Evolutionary conservation across 2,113 vertebrate species (phyloP), one percentile per base, ranked within the genome.

Genomic region (Heteronetta atricapilla): DNA sequence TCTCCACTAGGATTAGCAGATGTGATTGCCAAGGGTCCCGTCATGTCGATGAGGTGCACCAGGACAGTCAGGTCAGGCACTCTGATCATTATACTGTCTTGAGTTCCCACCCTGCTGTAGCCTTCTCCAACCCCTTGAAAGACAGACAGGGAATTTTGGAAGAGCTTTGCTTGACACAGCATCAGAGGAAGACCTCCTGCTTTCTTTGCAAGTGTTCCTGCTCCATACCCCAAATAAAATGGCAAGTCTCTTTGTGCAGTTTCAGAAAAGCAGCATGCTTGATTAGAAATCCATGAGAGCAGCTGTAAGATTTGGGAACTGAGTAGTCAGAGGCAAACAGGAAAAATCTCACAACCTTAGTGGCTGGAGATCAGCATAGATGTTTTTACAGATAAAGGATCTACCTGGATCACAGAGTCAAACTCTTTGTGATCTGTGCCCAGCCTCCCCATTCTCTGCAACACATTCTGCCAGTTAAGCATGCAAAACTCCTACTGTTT

Each of bases 1-100:
- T 99, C 99, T 74, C 98, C 99, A 1, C 99, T 99, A 18, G 99
- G 99, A 73, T 99, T 99, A 48, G 99, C 99, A 13, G 99, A 99
- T 4, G 99, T 99, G 75, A 99, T 98, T 12, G 99, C 99, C 67
- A 99, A 90, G 10, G 99, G 98, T 3, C 99, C 99, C 0, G 99
- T 99, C 94, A 99, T 98, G 93, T 98, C 95, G 44, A 98, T 98
- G 42, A 99, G 97, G 85, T 99, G 98, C 42, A 97, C 90, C 10
- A 98, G 98, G 62, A 98, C 98, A 0, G 98, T 98, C 93, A 99
- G 98, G 96, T 99, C 98, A 4, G 99, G 99, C 13, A 99, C 98
- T 25, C 99, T 96, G 97, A 99, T 99, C 99, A 99, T 99, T 96
- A 99, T 99, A 88, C 98, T 99, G 83, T 99, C 98, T 26, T 76